These are phyloP conservation scores for Fabriciana adippe DNA, from an alignment of 2,888 invertebrate genomes.

Conservation along the genomic window DNA sequence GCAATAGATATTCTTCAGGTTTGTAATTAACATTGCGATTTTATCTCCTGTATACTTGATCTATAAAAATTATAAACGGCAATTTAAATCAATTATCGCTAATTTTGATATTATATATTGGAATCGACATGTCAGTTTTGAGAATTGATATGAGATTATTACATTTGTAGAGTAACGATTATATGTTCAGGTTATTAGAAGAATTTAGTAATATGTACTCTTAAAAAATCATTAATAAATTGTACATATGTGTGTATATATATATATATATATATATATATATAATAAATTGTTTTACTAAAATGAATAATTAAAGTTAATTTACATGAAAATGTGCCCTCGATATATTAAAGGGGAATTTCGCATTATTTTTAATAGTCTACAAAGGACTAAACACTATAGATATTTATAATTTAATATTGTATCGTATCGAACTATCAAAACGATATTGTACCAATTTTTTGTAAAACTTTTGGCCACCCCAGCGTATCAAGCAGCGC, in stretches of 20 bases:
- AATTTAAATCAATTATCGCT: conserved; percentile 17
- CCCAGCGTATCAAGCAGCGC: conserved; percentile 49
- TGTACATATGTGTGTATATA: too few relatives aligned
- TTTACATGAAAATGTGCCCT: too few relatives aligned
- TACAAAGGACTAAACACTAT: too few relatives aligned
- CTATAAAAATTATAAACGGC: conserved; percentile 15
- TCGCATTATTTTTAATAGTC: too few relatives aligned
- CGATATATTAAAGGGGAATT: too few relatives aligned
- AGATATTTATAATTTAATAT: too few relatives aligned
- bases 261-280: too few relatives aligned
- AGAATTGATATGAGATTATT: not conserved
- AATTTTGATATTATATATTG: conserved; percentile 13
- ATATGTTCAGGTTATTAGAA: not conserved
- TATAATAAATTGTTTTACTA: too few relatives aligned
- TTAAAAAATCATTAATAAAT: too few relatives aligned
- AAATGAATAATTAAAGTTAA: too few relatives aligned
- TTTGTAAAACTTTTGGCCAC: conserved; percentile 46
- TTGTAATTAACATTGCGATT: conserved; percentile 13
- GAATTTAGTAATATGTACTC: not conserved
- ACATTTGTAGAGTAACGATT: not conserved
- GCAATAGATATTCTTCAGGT: conserved; percentile 14
- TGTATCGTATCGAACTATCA: too few relatives aligned
- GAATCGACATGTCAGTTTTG: conserved; percentile 13
- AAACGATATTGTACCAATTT: conserved; percentile 6
- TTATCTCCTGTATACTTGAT: conserved; percentile 9